Evolutionary conservation across 2,113 vertebrate species (phyloP).

Genomic region (Hemibagrus wyckioides): DNA sequence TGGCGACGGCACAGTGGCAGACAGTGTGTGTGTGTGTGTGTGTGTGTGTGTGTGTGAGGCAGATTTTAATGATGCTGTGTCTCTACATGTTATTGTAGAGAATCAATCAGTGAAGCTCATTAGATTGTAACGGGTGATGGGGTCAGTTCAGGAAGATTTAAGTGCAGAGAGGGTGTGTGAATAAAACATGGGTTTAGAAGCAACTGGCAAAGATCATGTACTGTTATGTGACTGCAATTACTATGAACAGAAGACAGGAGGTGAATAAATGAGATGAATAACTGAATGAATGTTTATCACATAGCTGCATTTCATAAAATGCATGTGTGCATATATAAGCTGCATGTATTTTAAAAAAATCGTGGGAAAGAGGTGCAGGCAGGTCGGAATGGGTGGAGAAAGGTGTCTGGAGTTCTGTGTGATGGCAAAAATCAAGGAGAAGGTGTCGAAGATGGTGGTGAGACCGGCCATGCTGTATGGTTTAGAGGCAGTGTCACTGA

Average conservation of each 20-base stretch:
- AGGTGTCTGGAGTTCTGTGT: no score
- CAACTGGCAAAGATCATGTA: neutral
- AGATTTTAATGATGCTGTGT: conserved; percentile 11
- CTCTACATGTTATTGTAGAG: neutral
- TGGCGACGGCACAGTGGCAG: neutral
- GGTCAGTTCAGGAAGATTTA: neutral
- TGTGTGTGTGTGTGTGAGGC: neutral
- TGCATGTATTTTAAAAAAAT: neutral
- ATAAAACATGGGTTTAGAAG: neutral
- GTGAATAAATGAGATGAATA: no score
- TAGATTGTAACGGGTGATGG: neutral
- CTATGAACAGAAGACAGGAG: neutral
- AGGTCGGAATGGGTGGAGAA: no score
- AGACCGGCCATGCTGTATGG: no score
- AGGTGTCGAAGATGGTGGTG: no score
- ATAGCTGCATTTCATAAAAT: neutral
- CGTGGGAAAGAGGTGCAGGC: no score
- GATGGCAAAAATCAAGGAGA: no score
- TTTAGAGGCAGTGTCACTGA: no score
- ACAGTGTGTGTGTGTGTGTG: neutral
- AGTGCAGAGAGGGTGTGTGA: neutral
- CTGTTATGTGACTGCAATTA: neutral
- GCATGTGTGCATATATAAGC: neutral
- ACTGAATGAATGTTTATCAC: neutral
- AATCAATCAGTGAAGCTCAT: neutral